phyloP scores from a whole-genome alignment of 2,113 vertebrate genomes.

The Gadus macrocephalus region DNA sequence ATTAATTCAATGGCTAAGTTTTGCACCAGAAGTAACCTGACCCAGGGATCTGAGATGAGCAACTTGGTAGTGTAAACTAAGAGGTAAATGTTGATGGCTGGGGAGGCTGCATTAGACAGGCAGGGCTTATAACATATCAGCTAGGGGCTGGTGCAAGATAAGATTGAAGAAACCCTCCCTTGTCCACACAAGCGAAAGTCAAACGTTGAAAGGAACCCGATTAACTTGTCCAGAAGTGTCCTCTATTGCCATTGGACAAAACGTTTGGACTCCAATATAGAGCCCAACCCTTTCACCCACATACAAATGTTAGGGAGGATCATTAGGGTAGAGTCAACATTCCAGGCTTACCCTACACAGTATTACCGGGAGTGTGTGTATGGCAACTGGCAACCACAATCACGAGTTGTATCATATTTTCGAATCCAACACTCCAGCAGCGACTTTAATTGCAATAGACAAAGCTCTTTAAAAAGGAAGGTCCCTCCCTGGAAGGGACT shows the following conservation, averaged over 20 bases:
- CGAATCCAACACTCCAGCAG: slow-evolving; percentile 47
- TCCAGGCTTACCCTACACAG: slow-evolving; percentile 59
- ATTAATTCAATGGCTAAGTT: too few relatives aligned
- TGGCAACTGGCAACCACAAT: slow-evolving; percentile 38
- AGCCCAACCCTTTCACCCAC: slow-evolving; percentile 16
- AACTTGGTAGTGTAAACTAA: slow-evolving; percentile 5
- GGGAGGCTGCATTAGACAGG: slow-evolving; percentile 15
- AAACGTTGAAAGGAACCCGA: slow-evolving; percentile 46
- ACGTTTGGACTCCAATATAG: slow-evolving; percentile 30
- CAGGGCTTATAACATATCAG: slow-evolving; percentile 7
- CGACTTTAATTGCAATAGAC: slow-evolving; percentile 36
- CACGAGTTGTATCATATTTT: slow-evolving; percentile 47
- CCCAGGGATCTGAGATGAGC: too few relatives aligned
- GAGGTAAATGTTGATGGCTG: slow-evolving; percentile 27
- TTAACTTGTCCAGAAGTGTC: slow-evolving; percentile 36
- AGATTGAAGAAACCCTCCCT: slow-evolving; percentile 33
- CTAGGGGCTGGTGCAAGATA: slow-evolving; percentile 40
- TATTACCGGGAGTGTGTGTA: slow-evolving; percentile 50
- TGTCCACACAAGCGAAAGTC: slow-evolving; percentile 26
- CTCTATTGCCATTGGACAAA: slow-evolving; percentile 45
- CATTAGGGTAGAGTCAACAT: slow-evolving; percentile 37
- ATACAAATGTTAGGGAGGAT: slow-evolving; percentile 44
- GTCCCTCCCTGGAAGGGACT: too few relatives aligned
- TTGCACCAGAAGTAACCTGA: too few relatives aligned
- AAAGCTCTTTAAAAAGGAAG: slow-evolving; percentile 36